Base-by-base conservation (phyloP, 30 jellyfish, hydroid and myxozoan species). In the Hydractinia echinata region DNA sequence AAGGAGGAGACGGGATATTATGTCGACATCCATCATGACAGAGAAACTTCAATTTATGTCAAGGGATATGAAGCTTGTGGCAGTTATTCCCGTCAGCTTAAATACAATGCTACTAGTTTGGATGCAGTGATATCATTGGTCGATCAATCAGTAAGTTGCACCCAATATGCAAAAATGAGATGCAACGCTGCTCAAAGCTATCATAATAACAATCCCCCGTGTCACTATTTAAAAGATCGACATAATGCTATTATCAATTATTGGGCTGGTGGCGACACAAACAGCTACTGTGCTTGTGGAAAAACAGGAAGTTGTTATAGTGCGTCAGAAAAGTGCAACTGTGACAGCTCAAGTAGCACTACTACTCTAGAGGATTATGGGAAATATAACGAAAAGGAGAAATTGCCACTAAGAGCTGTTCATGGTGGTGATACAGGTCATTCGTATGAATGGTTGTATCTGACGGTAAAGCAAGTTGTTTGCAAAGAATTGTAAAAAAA, bases 191-290 rank as follows among this genome's bases (percentile, higher is more conserved):
- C 74, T 64, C 74, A 64, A 64, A 13, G 10, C 19, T 64, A 64
- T 64, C 39, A 3, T 64, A 6, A 6, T 64, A 13, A 64, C 7
- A 6, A 64, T 64, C 9, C 19, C 51, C 19, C 18, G 19, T 64
- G 74, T 2, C 19, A n/a, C 7, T 44, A 51, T n/a, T 44, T 51
- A n/a, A 51, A 44, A 6, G 74, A 13, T 64, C 74, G 74, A 44
- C 18, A 64, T 64, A n/a, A n/a, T 5, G 39, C 19, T 13, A 44
- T n/a, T 2, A 64, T 64, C 2, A 51, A 51, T n/a, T 64, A 64
- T 64, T 64, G 74, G 74, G 74, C 74, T 6, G 74, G 74, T 64
- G 74, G 74, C 7, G 39, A 64, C 74, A 44, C 9, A n/a, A 13
- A 13, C 16, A 64, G 39, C 7, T 64, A 64, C 39, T 64, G 74